Evolutionary conservation across 2,113 vertebrate species (phyloP).

Genomic region (Numenius arquata): DNA sequence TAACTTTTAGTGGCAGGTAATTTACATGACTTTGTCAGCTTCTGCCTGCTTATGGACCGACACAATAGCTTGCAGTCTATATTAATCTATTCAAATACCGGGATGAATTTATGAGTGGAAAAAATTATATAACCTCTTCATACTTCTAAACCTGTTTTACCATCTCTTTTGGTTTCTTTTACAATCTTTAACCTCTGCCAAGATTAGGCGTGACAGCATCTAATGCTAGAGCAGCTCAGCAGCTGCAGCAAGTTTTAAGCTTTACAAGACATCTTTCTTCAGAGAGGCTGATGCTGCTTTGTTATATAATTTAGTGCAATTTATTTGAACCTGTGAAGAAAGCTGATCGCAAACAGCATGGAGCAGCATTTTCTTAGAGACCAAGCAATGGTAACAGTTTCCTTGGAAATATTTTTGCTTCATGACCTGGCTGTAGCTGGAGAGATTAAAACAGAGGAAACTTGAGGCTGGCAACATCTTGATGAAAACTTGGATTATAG

Average conservation of each 20-base stretch:
- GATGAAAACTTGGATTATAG: neutral
- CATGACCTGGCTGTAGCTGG: fast-evolving
- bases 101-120: neutral
- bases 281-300: neutral
- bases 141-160: neutral
- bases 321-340: neutral
- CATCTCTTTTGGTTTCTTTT: neutral
- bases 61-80: neutral
- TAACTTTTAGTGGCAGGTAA: neutral
- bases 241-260: neutral
- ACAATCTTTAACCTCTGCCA: neutral
- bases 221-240: neutral
- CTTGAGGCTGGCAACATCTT: neutral
- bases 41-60: neutral
- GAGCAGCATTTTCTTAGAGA: neutral
- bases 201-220: neutral
- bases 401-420: neutral
- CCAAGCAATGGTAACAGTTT: neutral
- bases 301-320: neutral
- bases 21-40: neutral
- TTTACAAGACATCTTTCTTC: neutral
- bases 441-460: neutral
- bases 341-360: neutral
- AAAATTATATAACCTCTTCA: neutral
- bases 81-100: neutral